phyloP scores from a whole-genome alignment of 2,113 vertebrate genomes.

The Rhynchomys soricoides region DNA sequence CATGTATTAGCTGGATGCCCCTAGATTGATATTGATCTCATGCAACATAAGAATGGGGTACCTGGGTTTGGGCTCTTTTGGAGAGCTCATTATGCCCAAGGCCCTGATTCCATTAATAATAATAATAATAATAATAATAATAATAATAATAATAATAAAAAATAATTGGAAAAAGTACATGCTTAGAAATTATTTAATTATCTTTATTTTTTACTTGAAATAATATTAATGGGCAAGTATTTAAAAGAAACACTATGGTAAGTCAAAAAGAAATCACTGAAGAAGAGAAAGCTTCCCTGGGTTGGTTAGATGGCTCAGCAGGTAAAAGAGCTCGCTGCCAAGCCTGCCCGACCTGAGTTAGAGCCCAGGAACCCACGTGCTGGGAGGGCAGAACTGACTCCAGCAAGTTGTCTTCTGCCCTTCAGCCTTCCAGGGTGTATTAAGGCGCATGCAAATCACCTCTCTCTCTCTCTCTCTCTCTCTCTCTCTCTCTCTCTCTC shows the following conservation, averaged over 20 bases:
- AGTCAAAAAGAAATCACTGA: not conserved
- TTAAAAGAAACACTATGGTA: not conserved
- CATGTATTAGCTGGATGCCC: not conserved
- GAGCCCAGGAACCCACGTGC: not conserved
- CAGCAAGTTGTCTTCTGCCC: not conserved
- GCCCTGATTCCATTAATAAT: not conserved
- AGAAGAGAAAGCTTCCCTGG: not conserved
- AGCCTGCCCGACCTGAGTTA: not conserved
- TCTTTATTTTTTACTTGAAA: not conserved
- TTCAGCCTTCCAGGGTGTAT: not conserved
- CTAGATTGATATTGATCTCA: not conserved
- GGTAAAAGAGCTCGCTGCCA: not conserved
- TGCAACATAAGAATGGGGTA: not conserved
- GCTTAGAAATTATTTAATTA: not conserved
- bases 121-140: not conserved
- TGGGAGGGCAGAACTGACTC: not conserved
- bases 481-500: no score
- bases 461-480: no score
- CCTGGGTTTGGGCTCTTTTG: not conserved
- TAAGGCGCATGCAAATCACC: not conserved
- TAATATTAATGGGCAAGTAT: not conserved
- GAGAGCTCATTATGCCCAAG: not conserved
- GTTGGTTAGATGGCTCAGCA: not conserved
- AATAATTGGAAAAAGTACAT: not conserved
- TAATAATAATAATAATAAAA: no score